Evolutionary conservation across 2,113 vertebrate species (phyloP), one percentile per base, ranked within the genome.

Genomic region (Syrmaticus mikado): DNA sequence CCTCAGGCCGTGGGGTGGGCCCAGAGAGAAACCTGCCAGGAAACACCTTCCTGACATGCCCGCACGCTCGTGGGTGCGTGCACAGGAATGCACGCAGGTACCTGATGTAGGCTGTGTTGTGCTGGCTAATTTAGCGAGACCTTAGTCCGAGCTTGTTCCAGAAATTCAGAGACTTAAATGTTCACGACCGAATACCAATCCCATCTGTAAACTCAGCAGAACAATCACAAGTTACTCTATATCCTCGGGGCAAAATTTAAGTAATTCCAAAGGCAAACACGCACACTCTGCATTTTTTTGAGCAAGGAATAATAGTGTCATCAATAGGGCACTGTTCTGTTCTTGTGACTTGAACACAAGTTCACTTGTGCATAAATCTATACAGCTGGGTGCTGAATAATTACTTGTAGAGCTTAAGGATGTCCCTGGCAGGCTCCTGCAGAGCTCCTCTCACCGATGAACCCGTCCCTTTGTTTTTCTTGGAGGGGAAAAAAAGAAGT

Each of bases 31-130:
- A 45, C 34, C 55, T 71, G 68, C 68, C 65, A 60, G 46, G 32
- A 34, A 64, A 46, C 72, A 74, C 41, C 19, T 77, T 81, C 3
- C 0, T 60, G 58, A 4, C 10, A 8, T 12, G 32, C 10, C 15
- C 15, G 0, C 0, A 0, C 27, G 16, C 30, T 58, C 38, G 43
- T 3, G 1, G 25, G 46, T 65, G 25, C 82, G 32, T 12, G 1
- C 20, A 22, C 34, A 80, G 46, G 14, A 72, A 28, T 16, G 21
- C 50, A 2, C 45, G 67, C 64, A 25, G 68, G 14, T 28, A 48
- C 67, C 61, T 36, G 41, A 45, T 32, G 28, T 0, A 66, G 36
- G 57, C 46, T 83, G 58, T 67, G 19, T 67, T 43, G 22, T 40
- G 46, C 12, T 18, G 30, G 70, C 82, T 64, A 46, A 86, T 27